Evolutionary conservation across 2,113 vertebrate genomes (phyloP), one percentile per base, ranked within the genome.

Genomic region (Phasianus colchicus): DNA sequence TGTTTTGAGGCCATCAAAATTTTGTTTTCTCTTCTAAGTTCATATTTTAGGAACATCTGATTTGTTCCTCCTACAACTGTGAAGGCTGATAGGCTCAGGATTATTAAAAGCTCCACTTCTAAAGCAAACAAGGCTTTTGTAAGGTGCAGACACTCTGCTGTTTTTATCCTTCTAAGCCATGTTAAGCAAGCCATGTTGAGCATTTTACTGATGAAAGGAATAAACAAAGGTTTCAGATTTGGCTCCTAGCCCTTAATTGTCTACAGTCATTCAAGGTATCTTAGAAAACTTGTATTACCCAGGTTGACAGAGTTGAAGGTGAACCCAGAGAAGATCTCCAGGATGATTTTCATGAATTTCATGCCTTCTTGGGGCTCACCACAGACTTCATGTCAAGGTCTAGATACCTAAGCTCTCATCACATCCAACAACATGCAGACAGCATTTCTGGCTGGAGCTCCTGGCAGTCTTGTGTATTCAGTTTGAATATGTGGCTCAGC

Each of bases 181-280:
- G 10, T 30, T 50, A 34, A 84, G 29, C 1, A 52, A 82, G 29
- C 21, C 29, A 32, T 14, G 10, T 30, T 50, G 38, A 84, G 32
- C 1, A n/a, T 81, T 91, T 78, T 84, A 57, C 27, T n/a, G 30
- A 63, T 65, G 76, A 67, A 82, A 30, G 38, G 34, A 88, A 67
- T 61, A 77, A 84, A 12, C 30, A 86, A 80, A 89, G 30, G 15
- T 82, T 89, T 88, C 40, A 83, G 22, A 65, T 92, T 89, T 94
- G 61, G 38, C 55, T 75, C 40, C 13, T 65, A 48, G 54, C 47
- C 52, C 36, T 71, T 58, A 76, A 81, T 58, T 88, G 88, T 81
- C 50, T 30, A 13, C 61, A 84, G 55, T 92, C 67, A 83, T 79
- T 78, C 45, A 29, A 72, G 32, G 2, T 38, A 57, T 55, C 72